A percentile compares a stretch with the other conserved stretches of the same genome.
Conservation (phyloP, 2,888 invertebrate species). For the Bursaphelenchus okinawaensis region DNA sequence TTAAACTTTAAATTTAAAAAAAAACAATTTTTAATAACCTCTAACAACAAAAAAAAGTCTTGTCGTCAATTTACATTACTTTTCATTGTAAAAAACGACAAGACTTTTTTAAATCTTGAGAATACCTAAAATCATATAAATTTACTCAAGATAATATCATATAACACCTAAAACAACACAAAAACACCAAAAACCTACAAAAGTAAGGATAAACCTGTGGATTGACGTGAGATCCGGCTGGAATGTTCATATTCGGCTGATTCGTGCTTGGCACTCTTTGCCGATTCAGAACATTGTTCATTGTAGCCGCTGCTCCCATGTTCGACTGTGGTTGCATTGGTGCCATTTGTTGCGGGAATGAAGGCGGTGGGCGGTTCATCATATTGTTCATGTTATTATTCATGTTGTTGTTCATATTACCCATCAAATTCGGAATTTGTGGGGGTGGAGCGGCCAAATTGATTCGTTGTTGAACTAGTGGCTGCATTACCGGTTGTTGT, state of each 20-base stretch:
- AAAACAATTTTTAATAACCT: too few relatives aligned
- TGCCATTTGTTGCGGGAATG: conserved; percentile 6
- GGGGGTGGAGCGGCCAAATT: conserved; percentile 14
- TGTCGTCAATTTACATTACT: too few relatives aligned
- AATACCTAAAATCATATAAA: too few relatives aligned
- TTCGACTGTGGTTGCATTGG: not conserved
- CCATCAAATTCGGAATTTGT: conserved; percentile 5
- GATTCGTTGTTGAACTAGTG: conserved; percentile 10
- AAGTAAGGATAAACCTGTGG: conserved; percentile 41
- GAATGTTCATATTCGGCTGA: conserved; percentile 16
- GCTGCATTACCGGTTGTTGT: conserved; percentile 8
- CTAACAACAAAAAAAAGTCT: too few relatives aligned
- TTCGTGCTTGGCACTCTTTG: not conserved
- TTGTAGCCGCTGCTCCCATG: not conserved
- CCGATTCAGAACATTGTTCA: not conserved
- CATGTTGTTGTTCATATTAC: conserved; percentile 8
- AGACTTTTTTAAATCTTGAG: not conserved
- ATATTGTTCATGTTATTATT: conserved; percentile 9
- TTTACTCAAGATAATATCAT: too few relatives aligned
- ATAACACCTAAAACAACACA: not conserved
- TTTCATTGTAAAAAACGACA: not conserved
- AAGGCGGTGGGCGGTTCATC: conserved; percentile 21
- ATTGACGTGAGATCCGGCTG: conserved; percentile 44
- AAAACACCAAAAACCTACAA: conserved; percentile 9
- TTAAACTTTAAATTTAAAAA: too few relatives aligned